Conservation (phyloP, 2,888 invertebrate genomes). For the Scaptomyza flava region DNA sequence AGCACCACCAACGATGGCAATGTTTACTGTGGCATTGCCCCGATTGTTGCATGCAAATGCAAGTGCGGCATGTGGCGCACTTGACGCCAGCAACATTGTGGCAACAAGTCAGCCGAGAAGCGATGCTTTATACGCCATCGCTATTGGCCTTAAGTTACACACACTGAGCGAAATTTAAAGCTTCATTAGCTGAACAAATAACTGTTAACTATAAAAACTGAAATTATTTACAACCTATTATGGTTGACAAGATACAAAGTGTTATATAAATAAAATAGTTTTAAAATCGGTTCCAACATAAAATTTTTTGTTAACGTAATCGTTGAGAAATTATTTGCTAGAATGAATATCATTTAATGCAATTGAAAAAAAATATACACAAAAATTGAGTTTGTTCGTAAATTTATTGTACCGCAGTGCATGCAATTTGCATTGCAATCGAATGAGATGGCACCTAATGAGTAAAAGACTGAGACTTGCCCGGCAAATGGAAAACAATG, state of each 20-base stretch:
- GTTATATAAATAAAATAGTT: too few relatives aligned
- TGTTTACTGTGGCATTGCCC: conserved; percentile 52
- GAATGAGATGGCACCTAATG: conserved; percentile 52
- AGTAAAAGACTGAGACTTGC: conserved; percentile 37
- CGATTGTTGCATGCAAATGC: conserved; percentile 74
- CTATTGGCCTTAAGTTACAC: conserved; percentile 7
- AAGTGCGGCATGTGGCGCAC: conserved; percentile 65
- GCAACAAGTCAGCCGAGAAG: conserved; percentile 55
- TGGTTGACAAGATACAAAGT: too few relatives aligned
- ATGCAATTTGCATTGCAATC: conserved; percentile 42
- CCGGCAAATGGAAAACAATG: conserved; percentile 31
- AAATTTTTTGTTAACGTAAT: too few relatives aligned
- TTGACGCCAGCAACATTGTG: conserved; percentile 62
- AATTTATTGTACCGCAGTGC: conserved; percentile 3
- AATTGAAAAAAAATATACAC: too few relatives aligned
- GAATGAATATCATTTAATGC: not conserved
- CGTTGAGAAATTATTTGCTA: too few relatives aligned
- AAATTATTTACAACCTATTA: too few relatives aligned
- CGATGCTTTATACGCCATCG: conserved; percentile 14
- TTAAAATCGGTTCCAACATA: too few relatives aligned
- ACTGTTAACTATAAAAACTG: too few relatives aligned
- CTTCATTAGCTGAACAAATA: too few relatives aligned
- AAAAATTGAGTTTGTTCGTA: too few relatives aligned
- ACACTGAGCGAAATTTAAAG: conserved; percentile 12
- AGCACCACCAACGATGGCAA: conserved; percentile 42